Conservation (phyloP, 2,113 vertebrate genomes). For the Cichladusa arquata region DNA sequence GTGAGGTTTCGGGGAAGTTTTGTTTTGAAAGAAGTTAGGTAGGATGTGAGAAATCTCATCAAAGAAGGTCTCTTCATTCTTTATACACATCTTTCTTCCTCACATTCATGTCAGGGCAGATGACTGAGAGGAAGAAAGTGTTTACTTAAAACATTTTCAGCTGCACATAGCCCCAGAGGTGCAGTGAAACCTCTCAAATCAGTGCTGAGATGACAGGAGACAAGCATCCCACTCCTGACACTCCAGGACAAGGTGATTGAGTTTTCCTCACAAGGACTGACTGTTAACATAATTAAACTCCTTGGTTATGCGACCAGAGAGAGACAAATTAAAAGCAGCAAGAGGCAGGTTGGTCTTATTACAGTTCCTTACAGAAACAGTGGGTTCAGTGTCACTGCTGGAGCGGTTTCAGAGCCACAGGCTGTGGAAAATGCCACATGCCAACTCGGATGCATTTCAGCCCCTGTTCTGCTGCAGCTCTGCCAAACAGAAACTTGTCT, state of each 20-base stretch:
- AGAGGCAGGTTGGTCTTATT: not conserved
- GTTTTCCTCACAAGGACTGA: not conserved
- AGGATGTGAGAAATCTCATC: not conserved
- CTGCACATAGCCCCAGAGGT: not conserved
- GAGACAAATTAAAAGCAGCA: not conserved
- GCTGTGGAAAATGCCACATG: not conserved
- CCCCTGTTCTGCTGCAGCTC: not conserved
- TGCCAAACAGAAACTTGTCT: not conserved
- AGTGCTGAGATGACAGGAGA: not conserved
- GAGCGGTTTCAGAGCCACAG: not conserved
- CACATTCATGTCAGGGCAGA: accelerated
- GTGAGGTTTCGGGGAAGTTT: not conserved
- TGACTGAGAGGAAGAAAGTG: not conserved
- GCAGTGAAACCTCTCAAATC: not conserved
- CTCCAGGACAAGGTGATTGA: not conserved
- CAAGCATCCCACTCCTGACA: not conserved
- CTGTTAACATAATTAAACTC: not conserved
- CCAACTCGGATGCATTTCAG: not conserved
- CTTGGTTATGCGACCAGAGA: not conserved
- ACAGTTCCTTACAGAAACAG: not conserved
- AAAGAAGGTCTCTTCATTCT: not conserved
- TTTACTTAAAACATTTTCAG: not conserved
- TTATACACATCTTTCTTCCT: not conserved
- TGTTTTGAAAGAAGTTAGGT: not conserved
- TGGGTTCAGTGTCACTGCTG: not conserved